These are phyloP conservation scores for Phodopus roborovskii DNA, from an alignment of 2,113 vertebrate genomes.

Conservation along the genomic window DNA sequence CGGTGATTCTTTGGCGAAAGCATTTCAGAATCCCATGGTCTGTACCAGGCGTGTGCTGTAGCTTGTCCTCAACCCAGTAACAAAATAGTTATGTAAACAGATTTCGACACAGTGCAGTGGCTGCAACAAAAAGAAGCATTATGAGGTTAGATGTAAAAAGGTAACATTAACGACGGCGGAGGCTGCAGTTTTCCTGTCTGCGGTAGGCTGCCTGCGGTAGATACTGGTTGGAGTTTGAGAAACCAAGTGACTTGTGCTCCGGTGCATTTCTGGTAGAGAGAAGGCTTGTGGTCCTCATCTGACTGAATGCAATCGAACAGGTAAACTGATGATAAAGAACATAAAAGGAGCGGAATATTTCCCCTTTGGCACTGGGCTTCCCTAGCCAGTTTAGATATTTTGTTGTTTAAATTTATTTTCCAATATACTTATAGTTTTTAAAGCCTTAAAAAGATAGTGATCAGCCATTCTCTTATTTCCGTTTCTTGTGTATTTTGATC, in stretches of 20 bases:
- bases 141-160: slow-evolving; percentile 52
- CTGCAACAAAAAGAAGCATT: slow-evolving; percentile 55
- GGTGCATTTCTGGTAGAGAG: not conserved
- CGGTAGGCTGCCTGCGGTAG: not conserved
- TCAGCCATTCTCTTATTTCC: not conserved
- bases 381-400: not conserved
- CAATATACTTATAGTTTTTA: not conserved
- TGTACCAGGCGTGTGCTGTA: not conserved
- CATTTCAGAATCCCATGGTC: not conserved
- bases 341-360: not conserved
- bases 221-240: not conserved
- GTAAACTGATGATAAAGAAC: not conserved
- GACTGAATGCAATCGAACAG: not conserved
- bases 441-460: not conserved
- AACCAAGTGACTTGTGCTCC: not conserved
- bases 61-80: not conserved
- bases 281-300: not conserved
- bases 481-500: not conserved
- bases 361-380: not conserved
- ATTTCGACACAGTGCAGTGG: slow-evolving; percentile 11
- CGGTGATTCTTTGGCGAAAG: not conserved
- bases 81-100: slow-evolving; percentile 21
- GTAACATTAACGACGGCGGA: not conserved
- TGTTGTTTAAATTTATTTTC: not conserved
- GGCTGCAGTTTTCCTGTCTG: not conserved